phyloP scores from a whole-genome alignment of 37 sponge, comb jelly and placozoan genomes.

The Haliclona indistincta region DNA sequence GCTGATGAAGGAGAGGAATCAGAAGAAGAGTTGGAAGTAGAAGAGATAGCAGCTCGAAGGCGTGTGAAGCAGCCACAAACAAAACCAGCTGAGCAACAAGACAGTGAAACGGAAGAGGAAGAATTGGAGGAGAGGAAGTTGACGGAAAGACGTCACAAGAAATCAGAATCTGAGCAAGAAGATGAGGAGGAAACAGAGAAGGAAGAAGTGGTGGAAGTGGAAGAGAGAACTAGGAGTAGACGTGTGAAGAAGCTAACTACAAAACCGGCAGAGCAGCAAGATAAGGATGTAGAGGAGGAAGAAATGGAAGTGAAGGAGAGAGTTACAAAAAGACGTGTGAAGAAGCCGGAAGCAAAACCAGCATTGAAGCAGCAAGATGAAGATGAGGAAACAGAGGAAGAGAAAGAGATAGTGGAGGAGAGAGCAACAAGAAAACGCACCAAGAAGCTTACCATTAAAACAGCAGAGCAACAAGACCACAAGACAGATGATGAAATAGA shows the following conservation, averaged over 20 bases:
- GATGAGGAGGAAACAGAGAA: no score
- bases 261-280: background rate
- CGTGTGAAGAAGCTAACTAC: background rate
- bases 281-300: constrained; percentile 3
- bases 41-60: background rate
- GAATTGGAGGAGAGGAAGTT: background rate
- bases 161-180: no score
- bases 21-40: background rate
- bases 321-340: background rate
- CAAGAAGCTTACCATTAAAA: background rate
- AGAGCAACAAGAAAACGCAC: background rate
- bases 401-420: background rate
- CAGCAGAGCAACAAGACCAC: background rate
- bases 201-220: no score
- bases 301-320: background rate
- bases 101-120: background rate
- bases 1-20: background rate
- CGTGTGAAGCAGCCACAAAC: no score
- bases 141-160: background rate
- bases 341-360: background rate
- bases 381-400: constrained; percentile 4
- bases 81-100: background rate
- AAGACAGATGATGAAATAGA: background rate
- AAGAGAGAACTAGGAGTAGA: background rate
- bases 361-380: background rate